These are phyloP conservation scores for Anarrhichthys ocellatus DNA, from an alignment of 2,113 vertebrate genomes.

Conservation along the genomic window DNA sequence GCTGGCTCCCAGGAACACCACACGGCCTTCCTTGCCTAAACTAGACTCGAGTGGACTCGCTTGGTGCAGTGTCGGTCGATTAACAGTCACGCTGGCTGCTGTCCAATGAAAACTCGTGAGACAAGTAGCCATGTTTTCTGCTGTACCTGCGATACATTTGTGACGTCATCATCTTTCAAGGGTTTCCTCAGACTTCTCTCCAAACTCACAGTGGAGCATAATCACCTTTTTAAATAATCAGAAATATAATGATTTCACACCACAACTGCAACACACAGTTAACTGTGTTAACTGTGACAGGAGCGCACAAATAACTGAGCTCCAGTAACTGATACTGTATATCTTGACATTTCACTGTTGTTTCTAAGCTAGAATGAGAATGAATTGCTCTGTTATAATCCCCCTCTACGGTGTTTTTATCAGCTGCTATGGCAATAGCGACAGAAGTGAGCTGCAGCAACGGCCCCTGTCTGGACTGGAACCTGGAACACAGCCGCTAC, in stretches of 20 bases:
- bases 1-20: slow-evolving; percentile 20
- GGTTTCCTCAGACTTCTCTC: not conserved
- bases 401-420: not conserved
- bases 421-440: not conserved
- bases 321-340: not conserved
- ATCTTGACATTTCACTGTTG: too few species aligned
- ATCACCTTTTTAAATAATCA: not conserved
- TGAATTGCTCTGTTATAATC: not conserved
- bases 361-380: not conserved
- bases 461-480: not conserved
- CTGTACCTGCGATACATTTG: not conserved
- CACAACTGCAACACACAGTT: not conserved
- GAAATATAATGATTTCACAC: not conserved
- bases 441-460: not conserved
- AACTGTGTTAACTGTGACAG: not conserved
- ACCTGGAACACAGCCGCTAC: not conserved
- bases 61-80: not conserved
- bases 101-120: not conserved
- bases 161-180: not conserved
- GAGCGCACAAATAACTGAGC: not conserved
- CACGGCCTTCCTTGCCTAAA: slow-evolving; percentile 4
- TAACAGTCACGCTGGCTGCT: not conserved
- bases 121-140: not conserved
- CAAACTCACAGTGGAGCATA: not conserved
- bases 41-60: not conserved